Evolutionary conservation across 2,888 invertebrate genomes (phyloP).

Genomic region (Drosophila rubida): DNA sequence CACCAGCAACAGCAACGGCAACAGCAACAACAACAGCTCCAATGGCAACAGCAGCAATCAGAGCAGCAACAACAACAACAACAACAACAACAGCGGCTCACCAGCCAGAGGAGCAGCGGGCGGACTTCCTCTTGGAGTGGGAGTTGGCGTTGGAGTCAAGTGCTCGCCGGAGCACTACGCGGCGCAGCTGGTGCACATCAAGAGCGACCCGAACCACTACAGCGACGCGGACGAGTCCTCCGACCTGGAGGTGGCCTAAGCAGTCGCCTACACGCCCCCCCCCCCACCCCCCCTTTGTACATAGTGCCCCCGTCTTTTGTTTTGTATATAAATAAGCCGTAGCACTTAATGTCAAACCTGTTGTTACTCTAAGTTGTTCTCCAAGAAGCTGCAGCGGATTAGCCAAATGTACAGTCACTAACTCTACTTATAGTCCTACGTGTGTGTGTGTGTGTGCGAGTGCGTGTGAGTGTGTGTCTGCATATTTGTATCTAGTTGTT

Average conservation of each 20-base stretch:
- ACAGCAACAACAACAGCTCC: slow-evolving; percentile 33
- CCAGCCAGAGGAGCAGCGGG: slow-evolving; percentile 27
- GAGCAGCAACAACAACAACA: slow-evolving; percentile 89
- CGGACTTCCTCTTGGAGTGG: neutral
- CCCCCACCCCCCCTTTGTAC: slow-evolving; percentile 25
- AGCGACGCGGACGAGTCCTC: slow-evolving; percentile 91
- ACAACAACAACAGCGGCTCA: slow-evolving; percentile 89
- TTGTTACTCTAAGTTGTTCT: slow-evolving; percentile 62
- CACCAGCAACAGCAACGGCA: slow-evolving; percentile 42
- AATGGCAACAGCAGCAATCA: slow-evolving; percentile 84
- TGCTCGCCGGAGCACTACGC: slow-evolving; percentile 83
- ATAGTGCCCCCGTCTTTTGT: slow-evolving; percentile 51
- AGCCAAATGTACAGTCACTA: slow-evolving; percentile 72
- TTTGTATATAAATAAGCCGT: slow-evolving; percentile 68
- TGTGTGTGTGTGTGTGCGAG: slow-evolving; percentile 6
- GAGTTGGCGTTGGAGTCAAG: slow-evolving; percentile 50
- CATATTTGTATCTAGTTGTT: slow-evolving; percentile 66
- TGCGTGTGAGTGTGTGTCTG: slow-evolving; percentile 8
- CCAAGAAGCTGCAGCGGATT: slow-evolving; percentile 23
- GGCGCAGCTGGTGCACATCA: slow-evolving; percentile 82
- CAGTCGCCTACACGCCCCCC: neutral
- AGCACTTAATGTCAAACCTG: slow-evolving; percentile 14
- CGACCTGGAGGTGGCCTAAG: slow-evolving; percentile 92
- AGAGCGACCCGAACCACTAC: slow-evolving; percentile 85
- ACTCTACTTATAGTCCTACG: slow-evolving; percentile 50